Evolutionary conservation across 2,888 invertebrate species (phyloP).

Genomic region (Phymatocera aterrima): DNA sequence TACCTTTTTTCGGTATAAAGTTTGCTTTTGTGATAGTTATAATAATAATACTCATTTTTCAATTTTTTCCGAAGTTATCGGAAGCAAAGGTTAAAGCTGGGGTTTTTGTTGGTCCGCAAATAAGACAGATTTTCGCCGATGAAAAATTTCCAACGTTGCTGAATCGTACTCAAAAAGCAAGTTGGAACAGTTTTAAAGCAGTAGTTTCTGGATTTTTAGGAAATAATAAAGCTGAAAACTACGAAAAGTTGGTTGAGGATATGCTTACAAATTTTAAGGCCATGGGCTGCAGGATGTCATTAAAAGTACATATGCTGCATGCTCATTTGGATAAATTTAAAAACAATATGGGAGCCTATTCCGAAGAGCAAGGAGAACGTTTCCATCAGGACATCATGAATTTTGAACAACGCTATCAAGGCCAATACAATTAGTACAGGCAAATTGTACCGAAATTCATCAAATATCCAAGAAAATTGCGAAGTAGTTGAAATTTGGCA

Average conservation of each 20-base stretch:
- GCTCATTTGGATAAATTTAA: slow-evolving; percentile 59
- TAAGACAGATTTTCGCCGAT: slow-evolving; percentile 53
- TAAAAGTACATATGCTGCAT: slow-evolving; percentile 62
- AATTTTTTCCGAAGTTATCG: slow-evolving; percentile 50
- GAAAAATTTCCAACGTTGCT: slow-evolving; percentile 53
- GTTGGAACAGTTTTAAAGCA: slow-evolving; percentile 48
- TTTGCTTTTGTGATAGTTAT: too few species aligned
- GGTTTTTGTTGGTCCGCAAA: slow-evolving; percentile 59
- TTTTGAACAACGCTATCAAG: slow-evolving; percentile 59
- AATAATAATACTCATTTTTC: too few species aligned
- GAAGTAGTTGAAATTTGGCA: too few species aligned
- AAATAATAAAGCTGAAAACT: slow-evolving; percentile 61
- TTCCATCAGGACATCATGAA: slow-evolving; percentile 61
- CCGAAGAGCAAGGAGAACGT: slow-evolving; percentile 63
- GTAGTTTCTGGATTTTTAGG: slow-evolving; percentile 48
- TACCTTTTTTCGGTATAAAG: too few species aligned
- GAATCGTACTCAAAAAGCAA: slow-evolving; percentile 49
- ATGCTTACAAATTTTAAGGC: slow-evolving; percentile 49
- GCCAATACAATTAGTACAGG: too few species aligned
- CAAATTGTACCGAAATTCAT: too few species aligned
- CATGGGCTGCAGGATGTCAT: slow-evolving; percentile 57
- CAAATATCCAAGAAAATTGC: too few species aligned
- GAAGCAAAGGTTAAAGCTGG: slow-evolving; percentile 61
- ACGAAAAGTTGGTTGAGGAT: slow-evolving; percentile 53
- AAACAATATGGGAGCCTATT: slow-evolving; percentile 59